Evolutionary conservation across 2,113 vertebrate genomes (phyloP).

Genomic region (Anthoscopus minutus): DNA sequence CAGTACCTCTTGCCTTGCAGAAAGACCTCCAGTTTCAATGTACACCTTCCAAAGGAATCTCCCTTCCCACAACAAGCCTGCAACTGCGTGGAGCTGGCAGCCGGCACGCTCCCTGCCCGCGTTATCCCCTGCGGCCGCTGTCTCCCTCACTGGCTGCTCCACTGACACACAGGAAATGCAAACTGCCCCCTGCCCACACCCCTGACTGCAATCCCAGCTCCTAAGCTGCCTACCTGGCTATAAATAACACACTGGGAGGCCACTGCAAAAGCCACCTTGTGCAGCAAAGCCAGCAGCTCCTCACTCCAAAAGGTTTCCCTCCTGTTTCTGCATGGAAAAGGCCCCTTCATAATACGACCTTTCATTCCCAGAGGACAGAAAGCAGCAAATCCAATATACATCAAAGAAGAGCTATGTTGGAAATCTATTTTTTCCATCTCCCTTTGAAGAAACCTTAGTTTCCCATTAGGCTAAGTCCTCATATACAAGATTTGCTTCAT

Average conservation of each 20-base stretch:
- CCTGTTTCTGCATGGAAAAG: background rate
- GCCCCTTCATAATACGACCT: background rate
- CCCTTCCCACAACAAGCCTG: background rate
- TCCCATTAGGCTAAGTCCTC: background rate
- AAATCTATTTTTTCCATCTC: background rate
- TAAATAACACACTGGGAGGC: background rate
- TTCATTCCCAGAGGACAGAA: background rate
- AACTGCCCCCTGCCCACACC: background rate
- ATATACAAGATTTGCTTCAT: background rate
- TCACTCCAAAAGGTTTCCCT: background rate
- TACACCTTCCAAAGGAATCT: background rate
- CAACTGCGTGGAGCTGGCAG: background rate
- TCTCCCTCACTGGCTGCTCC: background rate
- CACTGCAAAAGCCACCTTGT: background rate
- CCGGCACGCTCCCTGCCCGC: background rate
- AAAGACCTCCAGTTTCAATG: background rate
- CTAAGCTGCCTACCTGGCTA: background rate
- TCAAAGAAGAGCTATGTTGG: background rate
- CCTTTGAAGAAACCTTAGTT: background rate
- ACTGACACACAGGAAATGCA: background rate
- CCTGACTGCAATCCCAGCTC: background rate
- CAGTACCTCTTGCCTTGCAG: background rate
- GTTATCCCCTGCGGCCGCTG: rapidly evolving
- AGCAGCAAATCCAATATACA: background rate
- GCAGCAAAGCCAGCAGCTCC: background rate